Percentiles rank a stretch among this genome's conserved stretches.
phyloP scores from a whole-genome alignment of 2,113 vertebrate genomes.

The Oreochromis spilurus region DNA sequence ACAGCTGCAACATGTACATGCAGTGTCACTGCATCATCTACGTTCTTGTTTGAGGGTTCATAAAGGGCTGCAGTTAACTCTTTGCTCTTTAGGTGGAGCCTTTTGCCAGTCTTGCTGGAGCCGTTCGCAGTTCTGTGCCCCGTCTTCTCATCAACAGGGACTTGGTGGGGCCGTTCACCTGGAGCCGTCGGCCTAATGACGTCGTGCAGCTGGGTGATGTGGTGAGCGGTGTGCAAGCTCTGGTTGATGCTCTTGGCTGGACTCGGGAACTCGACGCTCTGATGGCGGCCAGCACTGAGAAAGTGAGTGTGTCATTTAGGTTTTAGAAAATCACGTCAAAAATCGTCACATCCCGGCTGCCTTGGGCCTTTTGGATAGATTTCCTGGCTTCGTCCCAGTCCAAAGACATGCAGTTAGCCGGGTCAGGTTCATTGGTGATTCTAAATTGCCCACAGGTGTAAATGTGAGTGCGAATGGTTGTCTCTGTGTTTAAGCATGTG shows the following conservation, averaged over 20 bases:
- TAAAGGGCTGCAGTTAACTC: neutral
- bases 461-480: neutral
- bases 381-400: neutral
- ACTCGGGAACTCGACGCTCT: constrained; percentile 73
- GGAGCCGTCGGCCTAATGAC: constrained; percentile 64
- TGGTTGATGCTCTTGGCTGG: constrained; percentile 85
- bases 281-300: constrained; percentile 61
- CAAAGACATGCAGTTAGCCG: neutral
- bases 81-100: constrained; percentile 83
- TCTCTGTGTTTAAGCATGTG: neutral
- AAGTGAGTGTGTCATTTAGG: constrained; percentile 53
- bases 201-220: constrained; percentile 84
- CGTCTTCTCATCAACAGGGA: constrained; percentile 89
- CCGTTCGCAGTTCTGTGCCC: constrained; percentile 74
- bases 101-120: constrained; percentile 85
- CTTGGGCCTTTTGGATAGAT: neutral
- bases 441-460: neutral
- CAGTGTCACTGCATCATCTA: neutral
- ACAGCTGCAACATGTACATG: neutral
- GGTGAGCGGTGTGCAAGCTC: constrained; percentile 71
- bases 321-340: neutral
- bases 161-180: constrained; percentile 80
- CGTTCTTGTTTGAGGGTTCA: neutral
- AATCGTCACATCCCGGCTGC: neutral
- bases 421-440: neutral